phyloP scores from a whole-genome alignment of 2,888 invertebrate genomes.

The Drepana falcataria region DNA sequence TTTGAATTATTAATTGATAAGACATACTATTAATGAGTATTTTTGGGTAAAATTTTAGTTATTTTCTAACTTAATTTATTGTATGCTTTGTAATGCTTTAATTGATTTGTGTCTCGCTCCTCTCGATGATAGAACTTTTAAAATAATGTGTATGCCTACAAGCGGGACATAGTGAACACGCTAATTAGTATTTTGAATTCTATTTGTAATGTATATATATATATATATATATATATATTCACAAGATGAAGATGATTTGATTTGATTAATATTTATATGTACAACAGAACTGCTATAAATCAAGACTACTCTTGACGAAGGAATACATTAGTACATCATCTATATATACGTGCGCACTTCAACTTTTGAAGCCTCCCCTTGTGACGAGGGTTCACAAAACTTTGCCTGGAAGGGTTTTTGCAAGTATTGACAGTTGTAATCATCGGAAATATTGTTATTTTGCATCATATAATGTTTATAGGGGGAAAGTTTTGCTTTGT shows the following conservation, averaged over 20 bases:
- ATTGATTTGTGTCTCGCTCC: no score
- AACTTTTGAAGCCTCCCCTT: not conserved
- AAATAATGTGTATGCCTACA: no score
- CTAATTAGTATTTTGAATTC: no score
- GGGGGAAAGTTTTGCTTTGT: not conserved
- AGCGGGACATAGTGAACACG: no score
- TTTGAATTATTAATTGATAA: no score
- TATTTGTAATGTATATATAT: no score
- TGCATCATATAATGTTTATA: not conserved
- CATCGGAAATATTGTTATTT: conserved; percentile 1
- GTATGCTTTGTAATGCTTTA: no score
- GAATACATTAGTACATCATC: not conserved
- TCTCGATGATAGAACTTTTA: no score
- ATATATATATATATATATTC: no score
- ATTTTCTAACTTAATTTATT: no score
- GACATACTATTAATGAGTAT: no score
- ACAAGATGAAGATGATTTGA: not conserved
- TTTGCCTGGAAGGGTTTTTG: not conserved
- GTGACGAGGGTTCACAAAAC: not conserved
- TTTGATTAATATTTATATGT: not conserved
- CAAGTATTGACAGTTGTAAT: not conserved
- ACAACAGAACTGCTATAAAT: not conserved
- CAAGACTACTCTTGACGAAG: not conserved
- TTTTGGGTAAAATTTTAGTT: no score
- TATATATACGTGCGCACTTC: not conserved